Evolutionary conservation across 2,797 vertebrate genomes (phyloP), one percentile per base, ranked within the genome.

Genomic region (Ambastaia sidthimunki): DNA sequence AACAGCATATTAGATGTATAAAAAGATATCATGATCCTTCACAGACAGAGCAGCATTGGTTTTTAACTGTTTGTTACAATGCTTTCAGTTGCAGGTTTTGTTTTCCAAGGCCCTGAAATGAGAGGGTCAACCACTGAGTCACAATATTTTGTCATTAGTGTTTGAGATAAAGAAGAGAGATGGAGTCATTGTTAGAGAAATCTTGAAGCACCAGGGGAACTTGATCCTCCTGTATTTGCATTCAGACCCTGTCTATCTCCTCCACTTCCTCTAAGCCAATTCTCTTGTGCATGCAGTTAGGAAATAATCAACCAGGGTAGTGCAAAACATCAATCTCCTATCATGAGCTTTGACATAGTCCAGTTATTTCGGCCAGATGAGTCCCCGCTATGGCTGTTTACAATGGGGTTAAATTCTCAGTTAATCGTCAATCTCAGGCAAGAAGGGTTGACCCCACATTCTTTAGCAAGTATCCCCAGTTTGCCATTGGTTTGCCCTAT

Each of bases 341-440:
- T 84, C 85, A 54, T 19, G 71, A 3, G 67, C 78, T 81, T 84
- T 41, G 88, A 87, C 82, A 75, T 78, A 86, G 87, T 82, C 88
- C 70, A 76, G 88, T 92, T 93, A 91, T 92, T 91, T 91, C 90
- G 86, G 84, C 89, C 91, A 91, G 90, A 92, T 92, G 91, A 92
- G 89, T 87, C 87, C 81, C 55, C 9, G 41, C 54, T 13, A 67
- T 74, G 89, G 91, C 90, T 92, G 91, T 94, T 93, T 93, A 94
- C 87, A 90, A 87, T 86, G 15, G 88, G 89, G 89, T 89, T 91
- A 89, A 91, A 91, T 88, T 86, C 80, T 72, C 87, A 83, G 89
- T 80, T 87, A 88, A 90, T 90, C 87, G 88, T 91, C 91, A 91
- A 87, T 88, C 89, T 87, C 34, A 19, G 87, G 89, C 80, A 84